Percentiles rank a stretch among this genome's conserved stretches.
phyloP scores from a whole-genome alignment of 2,888 invertebrate species.

The Eueremaeus valkanovi region DNA sequence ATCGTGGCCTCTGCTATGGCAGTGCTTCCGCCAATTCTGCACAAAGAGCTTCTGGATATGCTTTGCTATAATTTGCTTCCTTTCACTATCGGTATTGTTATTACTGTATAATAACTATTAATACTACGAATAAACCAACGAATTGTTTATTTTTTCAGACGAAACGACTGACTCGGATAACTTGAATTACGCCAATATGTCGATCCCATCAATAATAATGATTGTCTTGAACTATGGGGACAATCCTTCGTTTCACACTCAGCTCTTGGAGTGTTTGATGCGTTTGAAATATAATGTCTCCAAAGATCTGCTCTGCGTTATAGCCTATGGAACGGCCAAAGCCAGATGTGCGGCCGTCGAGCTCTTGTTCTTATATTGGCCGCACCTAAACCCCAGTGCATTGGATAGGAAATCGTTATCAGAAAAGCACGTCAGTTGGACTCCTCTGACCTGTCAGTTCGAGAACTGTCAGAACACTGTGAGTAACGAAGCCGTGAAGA shows the following conservation, averaged over 20 bases:
- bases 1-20: slow-evolving; percentile 89
- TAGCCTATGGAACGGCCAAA: slow-evolving; percentile 91
- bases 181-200: slow-evolving; percentile 55
- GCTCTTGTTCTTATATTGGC: slow-evolving; percentile 98
- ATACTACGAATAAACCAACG: not conserved
- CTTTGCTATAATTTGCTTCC: slow-evolving; percentile 93
- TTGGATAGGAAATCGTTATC: slow-evolving; percentile 68
- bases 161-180: slow-evolving; percentile 45
- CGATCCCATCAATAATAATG: slow-evolving; percentile 75
- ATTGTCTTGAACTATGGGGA: slow-evolving; percentile 94
- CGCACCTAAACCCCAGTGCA: slow-evolving; percentile 88
- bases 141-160: not conserved
- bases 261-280: slow-evolving; percentile 93
- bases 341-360: slow-evolving; percentile 93
- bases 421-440: slow-evolving; percentile 51
- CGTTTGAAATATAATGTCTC: slow-evolving; percentile 82
- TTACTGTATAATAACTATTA: not conserved
- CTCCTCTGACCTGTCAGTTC: slow-evolving; percentile 68
- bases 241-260: slow-evolving; percentile 92
- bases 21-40: slow-evolving; percentile 79
- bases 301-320: slow-evolving; percentile 87
- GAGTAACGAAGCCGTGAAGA: slow-evolving; percentile 55
- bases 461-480: slow-evolving; percentile 71
- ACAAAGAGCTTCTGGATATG: slow-evolving; percentile 90
- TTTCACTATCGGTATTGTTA: slow-evolving; percentile 75